Conservation (phyloP, 2,797 vertebrate genomes). For the Onychomys leucogaster region DNA sequence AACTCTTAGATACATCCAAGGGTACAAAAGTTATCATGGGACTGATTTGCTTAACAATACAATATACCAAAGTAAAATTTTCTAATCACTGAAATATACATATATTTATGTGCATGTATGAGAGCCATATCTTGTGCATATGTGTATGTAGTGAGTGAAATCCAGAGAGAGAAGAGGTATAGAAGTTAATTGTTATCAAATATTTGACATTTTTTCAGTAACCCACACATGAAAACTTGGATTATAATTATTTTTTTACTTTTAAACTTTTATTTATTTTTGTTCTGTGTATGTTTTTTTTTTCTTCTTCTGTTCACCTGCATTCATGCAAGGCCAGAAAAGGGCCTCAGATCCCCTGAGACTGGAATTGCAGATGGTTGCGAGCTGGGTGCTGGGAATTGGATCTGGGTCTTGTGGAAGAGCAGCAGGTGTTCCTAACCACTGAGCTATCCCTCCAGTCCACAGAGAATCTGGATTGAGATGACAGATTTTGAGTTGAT, state of each 20-base stretch:
- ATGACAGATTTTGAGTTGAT: neutral
- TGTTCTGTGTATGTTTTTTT: neutral
- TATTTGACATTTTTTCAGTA: constrained; percentile 7
- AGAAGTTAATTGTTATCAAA: neutral
- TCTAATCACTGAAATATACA: neutral
- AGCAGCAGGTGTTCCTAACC: neutral
- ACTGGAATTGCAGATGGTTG: neutral
- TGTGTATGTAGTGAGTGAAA: neutral
- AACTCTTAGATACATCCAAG: neutral
- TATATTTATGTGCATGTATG: neutral
- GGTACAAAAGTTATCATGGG: neutral
- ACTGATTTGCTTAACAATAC: neutral
- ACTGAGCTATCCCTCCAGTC: neutral
- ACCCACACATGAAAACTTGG: constrained; percentile 11
- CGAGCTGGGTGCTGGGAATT: neutral
- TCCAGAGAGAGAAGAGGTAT: neutral
- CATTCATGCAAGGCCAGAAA: neutral
- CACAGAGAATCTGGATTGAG: neutral
- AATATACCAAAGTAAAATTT: neutral
- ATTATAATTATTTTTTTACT: neutral
- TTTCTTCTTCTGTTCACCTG: no score
- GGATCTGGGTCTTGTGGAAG: neutral
- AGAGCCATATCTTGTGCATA: neutral
- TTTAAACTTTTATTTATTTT: neutral
- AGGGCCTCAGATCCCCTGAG: neutral